Percentiles rank a stretch among this genome's conserved stretches.
These are phyloP conservation scores for Bugulina stolonifera DNA, from an alignment of 2,888 invertebrate genomes.

Conservation along the genomic window DNA sequence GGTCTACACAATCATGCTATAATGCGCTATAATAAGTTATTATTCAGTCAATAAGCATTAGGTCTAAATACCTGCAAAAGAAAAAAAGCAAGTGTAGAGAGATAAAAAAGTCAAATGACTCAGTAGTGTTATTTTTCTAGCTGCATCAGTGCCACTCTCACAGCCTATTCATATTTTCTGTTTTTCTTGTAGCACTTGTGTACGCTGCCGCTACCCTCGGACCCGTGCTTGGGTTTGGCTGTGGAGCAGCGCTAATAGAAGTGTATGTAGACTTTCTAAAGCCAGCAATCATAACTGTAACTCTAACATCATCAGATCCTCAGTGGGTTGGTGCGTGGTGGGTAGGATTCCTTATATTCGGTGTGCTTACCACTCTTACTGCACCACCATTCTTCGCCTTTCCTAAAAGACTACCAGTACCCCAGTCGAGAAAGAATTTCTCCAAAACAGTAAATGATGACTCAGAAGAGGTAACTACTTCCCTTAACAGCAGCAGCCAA, in stretches of 20 bases:
- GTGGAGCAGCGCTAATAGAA: slow-evolving; percentile 82
- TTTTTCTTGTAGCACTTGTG: slow-evolving; percentile 78
- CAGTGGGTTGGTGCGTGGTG: slow-evolving; percentile 54
- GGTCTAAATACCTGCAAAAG: too few relatives aligned
- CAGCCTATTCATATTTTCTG: too few relatives aligned
- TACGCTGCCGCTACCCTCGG: slow-evolving; percentile 95
- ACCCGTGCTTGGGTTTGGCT: slow-evolving; percentile 84
- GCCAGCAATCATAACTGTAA: slow-evolving; percentile 34
- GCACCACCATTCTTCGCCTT: slow-evolving; percentile 88
- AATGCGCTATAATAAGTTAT: too few relatives aligned
- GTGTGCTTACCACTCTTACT: slow-evolving; percentile 73
- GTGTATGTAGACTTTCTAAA: slow-evolving; percentile 87
- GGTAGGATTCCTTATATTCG: slow-evolving; percentile 80
- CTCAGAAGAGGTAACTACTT: neutral
- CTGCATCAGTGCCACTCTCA: too few relatives aligned
- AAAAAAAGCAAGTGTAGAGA: too few relatives aligned
- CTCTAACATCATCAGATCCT: slow-evolving; percentile 31
- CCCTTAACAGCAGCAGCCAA: neutral
- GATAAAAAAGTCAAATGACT: too few relatives aligned
- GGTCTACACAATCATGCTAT: too few relatives aligned
- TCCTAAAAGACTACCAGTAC: slow-evolving; percentile 62
- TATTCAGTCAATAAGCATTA: too few relatives aligned
- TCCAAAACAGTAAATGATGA: neutral
- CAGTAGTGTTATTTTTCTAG: too few relatives aligned
- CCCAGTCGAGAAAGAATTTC: neutral